These are phyloP conservation scores for Lamprologus tigripictilis DNA, from an alignment of 2,113 vertebrate species.

Conservation along the genomic window DNA sequence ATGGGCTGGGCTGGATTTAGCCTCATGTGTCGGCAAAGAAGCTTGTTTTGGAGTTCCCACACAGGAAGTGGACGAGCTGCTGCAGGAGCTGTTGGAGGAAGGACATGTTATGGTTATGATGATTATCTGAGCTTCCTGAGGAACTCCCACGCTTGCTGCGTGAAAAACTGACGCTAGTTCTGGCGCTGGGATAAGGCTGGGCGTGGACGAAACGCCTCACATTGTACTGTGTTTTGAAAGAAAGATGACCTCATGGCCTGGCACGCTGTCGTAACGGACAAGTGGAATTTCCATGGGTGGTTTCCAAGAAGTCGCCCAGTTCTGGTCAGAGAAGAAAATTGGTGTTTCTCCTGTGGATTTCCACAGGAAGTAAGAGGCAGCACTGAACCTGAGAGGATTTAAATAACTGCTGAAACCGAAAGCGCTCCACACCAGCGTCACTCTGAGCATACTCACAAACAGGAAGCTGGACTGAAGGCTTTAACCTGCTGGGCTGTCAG, in stretches of 20 bases:
- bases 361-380: background rate
- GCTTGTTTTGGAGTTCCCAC: background rate
- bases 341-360: background rate
- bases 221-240: background rate
- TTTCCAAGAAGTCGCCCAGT: background rate
- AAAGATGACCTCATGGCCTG: background rate
- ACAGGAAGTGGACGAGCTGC: background rate
- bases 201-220: background rate
- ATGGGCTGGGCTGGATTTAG: background rate
- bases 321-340: background rate
- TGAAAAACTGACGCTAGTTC: background rate
- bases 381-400: background rate
- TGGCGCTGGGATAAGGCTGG: background rate
- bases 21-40: background rate
- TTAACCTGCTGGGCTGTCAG: background rate
- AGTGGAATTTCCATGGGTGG: background rate
- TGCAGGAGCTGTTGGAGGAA: background rate
- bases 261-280: background rate
- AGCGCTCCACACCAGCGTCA: background rate
- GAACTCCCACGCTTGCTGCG: rapidly evolving
- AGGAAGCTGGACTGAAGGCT: background rate
- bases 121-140: background rate
- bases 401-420: background rate
- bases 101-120: background rate
- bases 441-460: background rate